Evolutionary conservation across 2,113 vertebrate genomes (phyloP).

Genomic region (Onychostoma macrolepis): DNA sequence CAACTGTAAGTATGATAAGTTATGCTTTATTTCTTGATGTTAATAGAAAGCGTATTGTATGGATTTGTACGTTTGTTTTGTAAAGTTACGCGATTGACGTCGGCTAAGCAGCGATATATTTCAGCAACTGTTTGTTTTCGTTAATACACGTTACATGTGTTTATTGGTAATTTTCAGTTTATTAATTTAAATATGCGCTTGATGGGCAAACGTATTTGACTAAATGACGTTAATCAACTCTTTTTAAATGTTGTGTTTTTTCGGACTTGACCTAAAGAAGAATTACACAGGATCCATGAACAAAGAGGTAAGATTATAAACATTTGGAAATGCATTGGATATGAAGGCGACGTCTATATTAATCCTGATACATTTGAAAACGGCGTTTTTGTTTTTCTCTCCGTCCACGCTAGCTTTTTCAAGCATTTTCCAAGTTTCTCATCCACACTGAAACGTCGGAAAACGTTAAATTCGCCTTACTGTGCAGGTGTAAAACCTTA

Average conservation of each 20-base stretch:
- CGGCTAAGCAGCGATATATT: background rate
- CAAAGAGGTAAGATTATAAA: constrained; percentile 51
- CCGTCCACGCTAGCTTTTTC: too few relatives aligned
- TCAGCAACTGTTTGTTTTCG: background rate
- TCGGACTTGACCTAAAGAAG: background rate
- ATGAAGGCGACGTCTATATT: too few relatives aligned
- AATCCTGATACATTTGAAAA: too few relatives aligned
- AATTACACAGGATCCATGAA: constrained; percentile 40
- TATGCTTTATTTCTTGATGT: background rate
- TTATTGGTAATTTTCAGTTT: background rate
- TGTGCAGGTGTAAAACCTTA: too few relatives aligned
- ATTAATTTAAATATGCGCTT: background rate
- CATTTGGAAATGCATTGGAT: background rate
- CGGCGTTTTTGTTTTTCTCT: background rate
- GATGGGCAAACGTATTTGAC: too few relatives aligned
- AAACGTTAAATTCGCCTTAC: too few relatives aligned
- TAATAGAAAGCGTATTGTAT: background rate
- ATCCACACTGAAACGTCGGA: too few relatives aligned
- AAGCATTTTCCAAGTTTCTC: too few relatives aligned
- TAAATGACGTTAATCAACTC: background rate
- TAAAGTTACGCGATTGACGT: background rate
- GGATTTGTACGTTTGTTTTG: background rate
- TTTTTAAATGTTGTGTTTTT: background rate
- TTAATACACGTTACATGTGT: background rate
- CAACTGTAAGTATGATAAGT: background rate